Conservation (phyloP, 2,797 vertebrate species). For the Hephaestus fuliginosus region DNA sequence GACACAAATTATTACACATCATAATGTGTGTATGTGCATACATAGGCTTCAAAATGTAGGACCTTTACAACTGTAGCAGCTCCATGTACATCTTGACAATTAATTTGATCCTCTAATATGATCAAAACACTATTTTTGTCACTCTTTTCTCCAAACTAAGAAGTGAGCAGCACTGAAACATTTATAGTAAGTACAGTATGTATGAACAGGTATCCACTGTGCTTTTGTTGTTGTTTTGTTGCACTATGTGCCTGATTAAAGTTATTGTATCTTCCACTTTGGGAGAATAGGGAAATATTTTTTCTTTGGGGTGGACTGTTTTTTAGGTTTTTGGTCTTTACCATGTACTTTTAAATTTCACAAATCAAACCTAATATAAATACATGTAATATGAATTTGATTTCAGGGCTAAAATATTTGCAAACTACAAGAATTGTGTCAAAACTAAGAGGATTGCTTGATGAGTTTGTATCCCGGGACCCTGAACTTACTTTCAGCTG, state of each 20-base stretch:
- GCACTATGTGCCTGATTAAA: too few species aligned
- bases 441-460: not conserved
- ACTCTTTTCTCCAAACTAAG: not conserved
- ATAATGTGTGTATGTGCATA: too few species aligned
- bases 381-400: not conserved
- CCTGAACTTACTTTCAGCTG: slow-evolving; percentile 90
- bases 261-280: not conserved
- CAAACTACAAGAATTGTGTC: too few species aligned
- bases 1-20: too few species aligned
- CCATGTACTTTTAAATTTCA: not conserved
- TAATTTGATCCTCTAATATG: not conserved
- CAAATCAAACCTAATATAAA: not conserved
- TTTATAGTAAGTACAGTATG: too few species aligned
- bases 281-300: not conserved
- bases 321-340: too few species aligned
- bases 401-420: too few species aligned
- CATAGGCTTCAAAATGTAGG: not conserved
- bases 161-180: not conserved
- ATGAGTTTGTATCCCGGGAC: not conserved
- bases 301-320: not conserved
- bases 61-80: not conserved
- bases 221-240: too few species aligned
- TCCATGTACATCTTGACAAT: not conserved
- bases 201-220: too few species aligned
- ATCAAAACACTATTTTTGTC: not conserved